Conservation (phyloP, 2,797 vertebrate species). For the Lerista edwardsae region DNA sequence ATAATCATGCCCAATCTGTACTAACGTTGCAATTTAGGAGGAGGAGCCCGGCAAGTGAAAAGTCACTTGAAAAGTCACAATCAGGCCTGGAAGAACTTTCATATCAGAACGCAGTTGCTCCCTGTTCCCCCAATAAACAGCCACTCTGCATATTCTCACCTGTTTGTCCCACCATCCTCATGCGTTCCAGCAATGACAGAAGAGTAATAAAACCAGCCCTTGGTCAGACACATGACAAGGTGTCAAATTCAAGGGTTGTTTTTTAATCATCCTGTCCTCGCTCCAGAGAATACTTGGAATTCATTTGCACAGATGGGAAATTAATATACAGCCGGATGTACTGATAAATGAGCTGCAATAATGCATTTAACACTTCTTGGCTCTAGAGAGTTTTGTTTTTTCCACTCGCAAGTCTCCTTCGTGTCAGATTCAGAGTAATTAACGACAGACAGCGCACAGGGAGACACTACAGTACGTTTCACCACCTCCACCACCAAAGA, state of each 20-base stretch:
- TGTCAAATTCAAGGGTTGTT: not conserved
- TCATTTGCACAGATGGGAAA: not conserved
- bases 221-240: not conserved
- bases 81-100: constrained; percentile 6
- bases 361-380: not conserved
- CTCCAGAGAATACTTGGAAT: not conserved
- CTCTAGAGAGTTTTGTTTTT: not conserved
- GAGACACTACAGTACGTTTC: not conserved
- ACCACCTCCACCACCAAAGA: too few relatives aligned
- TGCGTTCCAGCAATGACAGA: not conserved
- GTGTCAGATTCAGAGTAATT: not conserved
- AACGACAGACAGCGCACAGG: not conserved
- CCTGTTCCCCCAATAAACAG: not conserved
- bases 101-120: not conserved
- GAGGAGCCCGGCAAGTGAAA: not conserved
- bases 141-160: not conserved
- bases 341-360: not conserved
- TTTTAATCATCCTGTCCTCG: not conserved
- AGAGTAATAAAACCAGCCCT: not conserved
- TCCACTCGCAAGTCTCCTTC: not conserved
- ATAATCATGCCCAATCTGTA: not conserved
- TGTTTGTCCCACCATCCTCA: not conserved
- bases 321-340: not conserved
- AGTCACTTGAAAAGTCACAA: not conserved
- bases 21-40: not conserved